These are phyloP conservation scores for Cebus imitator DNA, from an alignment of 2,113 vertebrate species.

Conservation along the genomic window DNA sequence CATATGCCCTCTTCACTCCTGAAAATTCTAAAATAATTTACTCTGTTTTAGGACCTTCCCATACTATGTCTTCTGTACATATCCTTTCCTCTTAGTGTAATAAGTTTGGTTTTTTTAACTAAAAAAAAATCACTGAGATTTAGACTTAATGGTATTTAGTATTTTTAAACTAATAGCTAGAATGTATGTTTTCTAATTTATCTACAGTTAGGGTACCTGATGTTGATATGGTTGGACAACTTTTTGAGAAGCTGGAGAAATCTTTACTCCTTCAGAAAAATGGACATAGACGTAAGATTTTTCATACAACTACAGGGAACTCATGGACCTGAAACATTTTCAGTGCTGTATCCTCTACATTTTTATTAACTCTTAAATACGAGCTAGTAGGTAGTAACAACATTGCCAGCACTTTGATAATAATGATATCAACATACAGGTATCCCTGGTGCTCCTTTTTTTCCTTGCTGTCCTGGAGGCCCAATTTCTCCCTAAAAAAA, in stretches of 20 bases:
- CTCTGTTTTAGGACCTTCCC: neutral
- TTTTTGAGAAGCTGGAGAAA: neutral
- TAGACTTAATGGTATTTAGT: neutral
- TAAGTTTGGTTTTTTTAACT: neutral
- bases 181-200: constrained; percentile 17
- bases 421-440: constrained; percentile 79
- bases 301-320: neutral
- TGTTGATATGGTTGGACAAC: neutral
- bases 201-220: neutral
- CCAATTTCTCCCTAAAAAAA: constrained; percentile 85
- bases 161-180: neutral
- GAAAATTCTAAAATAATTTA: neutral
- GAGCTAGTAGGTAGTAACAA: neutral
- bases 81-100: neutral
- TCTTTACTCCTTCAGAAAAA: neutral
- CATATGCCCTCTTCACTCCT: neutral
- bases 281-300: neutral
- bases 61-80: neutral
- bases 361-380: neutral
- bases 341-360: neutral
- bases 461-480: constrained; percentile 81
- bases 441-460: constrained; percentile 83
- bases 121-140: neutral
- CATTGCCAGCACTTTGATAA: neutral
- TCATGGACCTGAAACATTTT: neutral